Evolutionary conservation across 2,888 invertebrate species (phyloP), one percentile per base, ranked within the genome.

Genomic region (Macrophya annulata): DNA sequence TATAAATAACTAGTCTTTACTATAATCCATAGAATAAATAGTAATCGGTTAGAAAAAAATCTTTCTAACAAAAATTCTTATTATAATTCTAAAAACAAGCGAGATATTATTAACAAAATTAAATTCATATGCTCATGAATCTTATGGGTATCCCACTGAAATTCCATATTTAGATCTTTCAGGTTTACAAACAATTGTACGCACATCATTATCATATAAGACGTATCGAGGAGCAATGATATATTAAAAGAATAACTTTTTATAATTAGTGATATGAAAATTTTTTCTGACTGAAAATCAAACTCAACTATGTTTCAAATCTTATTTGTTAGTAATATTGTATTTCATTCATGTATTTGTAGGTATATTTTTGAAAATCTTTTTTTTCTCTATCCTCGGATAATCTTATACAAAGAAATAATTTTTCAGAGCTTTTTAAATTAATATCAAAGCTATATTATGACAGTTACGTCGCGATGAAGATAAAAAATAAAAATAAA

Each of bases 1-100:
- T 37, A 55, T 77, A 51, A 77, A 77, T 77, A 77, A 51, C 48
- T 77, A 77, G 77, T 43, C 77, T 77, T 12, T 55, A 74, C 72
- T 31, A 77, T 31, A 31, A 37, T 51, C 31, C 55, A 55, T 6
- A 31, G 17, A 77, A 51, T 77, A 77, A 77, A 77, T 77, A 77
- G 51, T 17, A 55, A 31, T 77, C 55, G n/a, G 4, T 77, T 77
- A 77, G 37, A 77, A 77, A 43, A 59, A 62, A 40, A 62, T 43
- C 40, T 62, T 21, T 21, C 62, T 81, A 59, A 12, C 37, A 77
- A 77, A 77, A 77, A 48, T 21, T 81, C 81, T 81, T n/a, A 62
- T 37, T 0, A 59, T 59, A 40, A 21, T 37, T 77, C 37, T 31
- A 62, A 62, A 43, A 81, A 77, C 62, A 62, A 77, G 77, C 62